phyloP scores from a whole-genome alignment of 2,113 vertebrate genomes.

The Oreochromis niloticus region DNA sequence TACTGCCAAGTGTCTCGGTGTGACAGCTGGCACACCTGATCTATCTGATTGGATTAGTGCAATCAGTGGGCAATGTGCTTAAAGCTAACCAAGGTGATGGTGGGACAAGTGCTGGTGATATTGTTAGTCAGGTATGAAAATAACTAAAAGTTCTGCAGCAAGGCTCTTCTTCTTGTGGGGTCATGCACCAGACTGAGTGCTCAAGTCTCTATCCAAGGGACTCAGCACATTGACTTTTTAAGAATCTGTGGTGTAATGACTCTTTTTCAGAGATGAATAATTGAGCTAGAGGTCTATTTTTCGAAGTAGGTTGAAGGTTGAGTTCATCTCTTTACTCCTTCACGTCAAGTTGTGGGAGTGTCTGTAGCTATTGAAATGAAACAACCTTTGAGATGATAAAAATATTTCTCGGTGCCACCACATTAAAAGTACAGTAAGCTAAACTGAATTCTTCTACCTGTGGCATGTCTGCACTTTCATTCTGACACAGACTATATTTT shows the following conservation, averaged over 20 bases:
- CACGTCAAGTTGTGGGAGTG: neutral
- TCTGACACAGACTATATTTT: neutral
- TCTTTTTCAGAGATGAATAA: neutral
- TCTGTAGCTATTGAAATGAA: neutral
- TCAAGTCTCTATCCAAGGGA: neutral
- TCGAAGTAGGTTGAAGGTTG: neutral
- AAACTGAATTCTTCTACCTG: neutral
- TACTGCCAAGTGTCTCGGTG: conserved; percentile 23
- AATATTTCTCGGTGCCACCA: neutral
- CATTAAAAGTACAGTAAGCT: neutral
- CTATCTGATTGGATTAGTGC: conserved; percentile 65
- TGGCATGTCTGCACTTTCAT: neutral
- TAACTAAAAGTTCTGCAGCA: neutral
- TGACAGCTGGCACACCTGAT: conserved; percentile 65
- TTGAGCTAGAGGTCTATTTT: neutral
- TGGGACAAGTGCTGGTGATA: neutral
- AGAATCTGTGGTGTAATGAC: neutral
- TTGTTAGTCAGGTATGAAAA: conserved; percentile 26
- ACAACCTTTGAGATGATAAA: neutral
- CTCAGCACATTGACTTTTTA: neutral
- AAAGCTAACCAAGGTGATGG: conserved; percentile 37
- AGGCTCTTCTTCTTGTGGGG: neutral
- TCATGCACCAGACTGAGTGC: neutral
- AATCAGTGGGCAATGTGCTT: conserved; percentile 40
- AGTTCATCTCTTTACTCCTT: neutral